Evolutionary conservation across 53 echinoderm and acorn worm genomes (phyloP).

Genomic region (Pentamera pediparva): DNA sequence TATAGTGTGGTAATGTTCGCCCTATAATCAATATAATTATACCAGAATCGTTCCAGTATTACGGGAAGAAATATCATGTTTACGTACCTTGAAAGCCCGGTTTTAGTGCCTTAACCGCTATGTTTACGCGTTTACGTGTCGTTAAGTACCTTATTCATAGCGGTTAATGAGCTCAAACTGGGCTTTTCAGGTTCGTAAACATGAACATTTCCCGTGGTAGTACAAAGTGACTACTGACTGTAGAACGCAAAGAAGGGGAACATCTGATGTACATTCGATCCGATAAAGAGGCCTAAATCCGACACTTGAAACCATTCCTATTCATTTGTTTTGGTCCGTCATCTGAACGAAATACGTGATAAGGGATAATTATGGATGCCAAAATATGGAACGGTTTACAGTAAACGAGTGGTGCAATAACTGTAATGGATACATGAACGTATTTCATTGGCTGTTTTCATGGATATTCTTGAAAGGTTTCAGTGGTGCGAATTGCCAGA

Average conservation of each 20-base stretch:
- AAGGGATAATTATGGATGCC: background rate
- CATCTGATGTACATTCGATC: conserved; percentile 14
- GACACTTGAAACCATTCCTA: background rate
- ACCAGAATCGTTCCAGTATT: too few species aligned
- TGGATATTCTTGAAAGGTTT: background rate
- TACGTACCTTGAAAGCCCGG: too few species aligned
- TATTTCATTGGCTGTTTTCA: background rate
- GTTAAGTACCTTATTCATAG: too few species aligned
- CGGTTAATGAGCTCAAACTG: too few species aligned
- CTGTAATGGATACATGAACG: background rate
- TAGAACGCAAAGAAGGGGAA: background rate
- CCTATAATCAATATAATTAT: too few species aligned
- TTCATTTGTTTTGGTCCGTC: background rate
- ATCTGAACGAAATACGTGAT: conserved; percentile 2
- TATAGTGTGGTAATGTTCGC: too few species aligned
- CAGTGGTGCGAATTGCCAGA: conserved; percentile 14
- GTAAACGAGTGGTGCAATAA: background rate
- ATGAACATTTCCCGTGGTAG: too few species aligned
- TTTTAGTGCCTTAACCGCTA: too few species aligned
- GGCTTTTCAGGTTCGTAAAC: too few species aligned
- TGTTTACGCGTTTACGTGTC: too few species aligned
- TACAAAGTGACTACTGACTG: too few species aligned
- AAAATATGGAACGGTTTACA: conserved; percentile 3
- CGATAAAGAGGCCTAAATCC: background rate
- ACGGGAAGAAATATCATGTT: too few species aligned